Percentiles rank a stretch among this genome's conserved stretches.
These are phyloP conservation scores for Colletes latitarsis DNA, from an alignment of 1,140 invertebrate genomes.

Conservation along the genomic window DNA sequence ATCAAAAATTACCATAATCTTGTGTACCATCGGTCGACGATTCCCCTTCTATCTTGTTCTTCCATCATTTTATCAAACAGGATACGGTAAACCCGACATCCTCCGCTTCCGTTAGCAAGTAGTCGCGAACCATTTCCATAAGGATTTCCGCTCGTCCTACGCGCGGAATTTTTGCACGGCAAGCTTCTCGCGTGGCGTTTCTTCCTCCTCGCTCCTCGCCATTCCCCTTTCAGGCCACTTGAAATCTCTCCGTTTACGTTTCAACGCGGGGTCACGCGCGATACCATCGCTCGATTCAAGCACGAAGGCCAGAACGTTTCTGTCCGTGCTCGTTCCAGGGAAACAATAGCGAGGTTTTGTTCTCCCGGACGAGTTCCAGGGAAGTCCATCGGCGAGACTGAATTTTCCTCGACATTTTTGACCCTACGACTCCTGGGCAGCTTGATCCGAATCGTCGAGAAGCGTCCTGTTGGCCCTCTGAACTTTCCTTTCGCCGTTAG, in stretches of 20 bases:
- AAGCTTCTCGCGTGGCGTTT: background rate
- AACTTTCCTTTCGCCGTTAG: too few relatives aligned
- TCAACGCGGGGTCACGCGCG: constrained; percentile 45
- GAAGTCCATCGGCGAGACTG: background rate
- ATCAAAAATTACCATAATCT: constrained; percentile 39
- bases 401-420: constrained; percentile 23
- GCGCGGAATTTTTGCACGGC: constrained; percentile 37
- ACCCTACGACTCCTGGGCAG: background rate
- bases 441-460: background rate
- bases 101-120: constrained; percentile 32
- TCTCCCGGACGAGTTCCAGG: constrained; percentile 1
- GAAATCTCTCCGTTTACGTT: constrained; percentile 48
- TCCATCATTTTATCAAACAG: constrained; percentile 30
- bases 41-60: constrained; percentile 24
- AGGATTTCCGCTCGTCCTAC: constrained; percentile 44
- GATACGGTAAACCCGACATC: constrained; percentile 14
- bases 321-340: constrained; percentile 36
- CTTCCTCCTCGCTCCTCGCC: too few relatives aligned
- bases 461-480: background rate
- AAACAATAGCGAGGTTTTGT: constrained; percentile 43
- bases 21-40: constrained; percentile 22
- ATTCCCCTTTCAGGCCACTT: constrained; percentile 4
- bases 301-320: constrained; percentile 36
- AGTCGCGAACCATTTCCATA: constrained; percentile 38
- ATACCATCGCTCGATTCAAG: constrained; percentile 47